Percentiles rank a stretch among this genome's conserved stretches.
Evolutionary conservation across 35 echinoderm and acorn worm genomes (phyloP).

Genomic region (Ophiothrix spiculata): DNA sequence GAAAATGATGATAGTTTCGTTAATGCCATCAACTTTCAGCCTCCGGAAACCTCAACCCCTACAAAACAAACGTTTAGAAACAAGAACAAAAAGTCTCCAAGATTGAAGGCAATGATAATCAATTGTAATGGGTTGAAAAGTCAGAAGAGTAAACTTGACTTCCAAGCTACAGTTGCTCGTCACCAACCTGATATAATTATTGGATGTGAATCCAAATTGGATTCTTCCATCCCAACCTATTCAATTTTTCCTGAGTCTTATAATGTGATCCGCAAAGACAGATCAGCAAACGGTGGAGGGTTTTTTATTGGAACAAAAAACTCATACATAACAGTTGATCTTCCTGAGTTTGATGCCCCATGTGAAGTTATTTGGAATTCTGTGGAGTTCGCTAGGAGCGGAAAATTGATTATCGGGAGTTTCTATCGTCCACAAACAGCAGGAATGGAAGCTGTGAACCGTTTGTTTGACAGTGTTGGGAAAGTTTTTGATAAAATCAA

Average conservation of each 20-base stretch:
- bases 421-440: background rate
- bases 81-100: background rate
- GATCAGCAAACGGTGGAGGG: background rate
- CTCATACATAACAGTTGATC: background rate
- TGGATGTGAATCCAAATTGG: constrained; percentile 38
- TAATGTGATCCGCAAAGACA: constrained; percentile 3
- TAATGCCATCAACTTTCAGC: background rate
- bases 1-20: background rate
- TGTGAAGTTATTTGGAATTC: background rate
- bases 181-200: constrained; percentile 24
- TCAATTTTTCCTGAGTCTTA: background rate
- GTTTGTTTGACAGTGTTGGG: background rate
- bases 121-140: constrained; percentile 20
- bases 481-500: background rate
- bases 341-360: background rate
- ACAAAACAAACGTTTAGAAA: background rate
- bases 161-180: constrained; percentile 16
- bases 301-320: constrained; percentile 40
- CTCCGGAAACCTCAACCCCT: background rate
- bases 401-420: constrained; percentile 21
- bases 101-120: constrained; percentile 1
- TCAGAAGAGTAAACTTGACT: background rate
- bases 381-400: constrained; percentile 15
- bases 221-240: background rate
- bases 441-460: background rate